Evolutionary conservation across 2,888 invertebrate species (phyloP).

Genomic region (Cheilosia vernalis): DNA sequence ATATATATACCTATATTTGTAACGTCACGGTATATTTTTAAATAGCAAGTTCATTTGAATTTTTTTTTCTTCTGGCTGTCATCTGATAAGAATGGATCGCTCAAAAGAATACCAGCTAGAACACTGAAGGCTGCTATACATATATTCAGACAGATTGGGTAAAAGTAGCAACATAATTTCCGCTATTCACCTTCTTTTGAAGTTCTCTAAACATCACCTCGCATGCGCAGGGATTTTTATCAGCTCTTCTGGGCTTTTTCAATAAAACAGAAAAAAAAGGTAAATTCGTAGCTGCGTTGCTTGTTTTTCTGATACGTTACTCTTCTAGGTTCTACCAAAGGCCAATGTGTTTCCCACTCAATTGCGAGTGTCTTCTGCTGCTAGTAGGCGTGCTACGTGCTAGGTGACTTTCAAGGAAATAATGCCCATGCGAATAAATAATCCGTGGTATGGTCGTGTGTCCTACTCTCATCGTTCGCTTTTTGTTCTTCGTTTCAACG

Average conservation of each 20-base stretch:
- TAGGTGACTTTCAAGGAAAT: conserved; percentile 35
- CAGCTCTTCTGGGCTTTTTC: conserved; percentile 40
- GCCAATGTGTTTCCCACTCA: conserved; percentile 37
- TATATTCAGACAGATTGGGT: background rate
- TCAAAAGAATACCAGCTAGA: no score
- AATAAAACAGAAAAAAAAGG: conserved; percentile 3
- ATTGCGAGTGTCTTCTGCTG: conserved; percentile 15
- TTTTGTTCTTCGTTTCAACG: conserved; percentile 22
- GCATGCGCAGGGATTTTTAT: conserved; percentile 20
- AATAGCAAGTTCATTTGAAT: background rate
- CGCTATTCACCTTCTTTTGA: background rate
- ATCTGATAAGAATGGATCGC: background rate
- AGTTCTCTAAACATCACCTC: background rate
- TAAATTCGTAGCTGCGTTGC: conserved; percentile 33
- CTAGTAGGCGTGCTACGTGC: conserved; percentile 49
- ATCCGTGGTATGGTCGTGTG: conserved; percentile 20
- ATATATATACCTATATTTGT: no score
- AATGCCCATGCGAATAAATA: conserved; percentile 31
- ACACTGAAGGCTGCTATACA: no score
- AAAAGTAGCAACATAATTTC: background rate
- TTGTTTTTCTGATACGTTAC: conserved; percentile 25
- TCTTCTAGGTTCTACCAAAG: conserved; percentile 27
- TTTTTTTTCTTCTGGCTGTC: background rate
- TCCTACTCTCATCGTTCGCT: conserved; percentile 43
- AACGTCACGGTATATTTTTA: conserved; percentile 8